Evolutionary conservation across 1,140 invertebrate genomes (phyloP).

Genomic region (Marisa cornuarietis): DNA sequence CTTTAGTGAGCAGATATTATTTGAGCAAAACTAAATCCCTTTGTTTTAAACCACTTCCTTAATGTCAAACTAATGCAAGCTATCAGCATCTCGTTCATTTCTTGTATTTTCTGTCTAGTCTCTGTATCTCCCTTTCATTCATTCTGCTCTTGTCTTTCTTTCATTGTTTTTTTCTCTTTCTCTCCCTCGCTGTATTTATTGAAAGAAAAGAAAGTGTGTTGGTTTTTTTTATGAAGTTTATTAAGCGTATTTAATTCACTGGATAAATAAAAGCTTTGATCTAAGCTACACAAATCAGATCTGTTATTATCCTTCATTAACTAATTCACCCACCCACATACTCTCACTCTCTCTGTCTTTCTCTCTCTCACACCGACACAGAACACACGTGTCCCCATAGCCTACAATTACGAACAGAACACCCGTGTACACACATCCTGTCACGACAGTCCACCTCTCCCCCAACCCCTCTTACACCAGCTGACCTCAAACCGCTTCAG

Average conservation of each 20-base stretch:
- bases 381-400: background rate
- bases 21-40: too few species aligned
- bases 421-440: background rate
- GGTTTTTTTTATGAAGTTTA: background rate
- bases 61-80: background rate
- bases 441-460: background rate
- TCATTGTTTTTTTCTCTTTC: background rate
- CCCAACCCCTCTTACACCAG: background rate
- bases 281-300: background rate
- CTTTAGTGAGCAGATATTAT: background rate
- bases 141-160: background rate
- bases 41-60: background rate
- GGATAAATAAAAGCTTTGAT: background rate
- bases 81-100: background rate
- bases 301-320: background rate
- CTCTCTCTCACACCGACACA: background rate
- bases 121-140: background rate
- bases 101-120: background rate
- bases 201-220: background rate
- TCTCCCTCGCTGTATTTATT: background rate
- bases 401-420: background rate
- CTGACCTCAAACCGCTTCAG: background rate
- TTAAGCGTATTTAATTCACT: background rate
- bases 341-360: conserved; percentile 1
- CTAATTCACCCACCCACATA: background rate